phyloP scores from a whole-genome alignment of 2,797 vertebrate species.

The Vipera latastei region DNA sequence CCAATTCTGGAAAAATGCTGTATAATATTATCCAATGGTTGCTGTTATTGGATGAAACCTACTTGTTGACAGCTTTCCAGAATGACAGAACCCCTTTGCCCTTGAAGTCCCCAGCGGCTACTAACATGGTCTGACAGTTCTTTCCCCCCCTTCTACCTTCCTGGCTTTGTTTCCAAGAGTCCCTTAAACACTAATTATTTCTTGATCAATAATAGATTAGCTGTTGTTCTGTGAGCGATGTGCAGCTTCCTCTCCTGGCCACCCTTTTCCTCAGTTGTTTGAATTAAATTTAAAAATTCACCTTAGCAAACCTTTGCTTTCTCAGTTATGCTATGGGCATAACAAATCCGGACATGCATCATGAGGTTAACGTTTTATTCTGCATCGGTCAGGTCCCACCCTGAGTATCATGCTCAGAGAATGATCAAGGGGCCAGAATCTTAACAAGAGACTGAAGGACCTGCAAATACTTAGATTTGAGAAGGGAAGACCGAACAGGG shows the following conservation, averaged over 20 bases:
- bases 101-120: not conserved
- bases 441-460: not conserved
- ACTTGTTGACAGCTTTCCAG: slow-evolving; percentile 2
- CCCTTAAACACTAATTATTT: slow-evolving; percentile 21
- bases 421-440: not conserved
- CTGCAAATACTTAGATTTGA: not conserved
- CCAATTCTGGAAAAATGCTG: slow-evolving; percentile 2
- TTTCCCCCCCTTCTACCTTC: not conserved
- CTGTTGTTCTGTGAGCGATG: not conserved
- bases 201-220: slow-evolving; percentile 7
- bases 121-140: not conserved
- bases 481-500: not conserved
- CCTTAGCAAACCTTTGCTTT: not conserved
- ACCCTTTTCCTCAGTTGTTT: not conserved
- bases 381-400: not conserved
- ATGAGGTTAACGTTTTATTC: not conserved
- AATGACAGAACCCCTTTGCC: not conserved
- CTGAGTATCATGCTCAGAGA: not conserved
- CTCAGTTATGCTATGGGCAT: not conserved
- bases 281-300: not conserved
- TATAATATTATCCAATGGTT: not conserved
- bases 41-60: not conserved
- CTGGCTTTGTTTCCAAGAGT: not conserved
- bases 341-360: not conserved
- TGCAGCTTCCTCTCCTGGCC: not conserved